Evolutionary conservation across 2,797 vertebrate genomes (phyloP).

Genomic region (Mionectes olivaceus): DNA sequence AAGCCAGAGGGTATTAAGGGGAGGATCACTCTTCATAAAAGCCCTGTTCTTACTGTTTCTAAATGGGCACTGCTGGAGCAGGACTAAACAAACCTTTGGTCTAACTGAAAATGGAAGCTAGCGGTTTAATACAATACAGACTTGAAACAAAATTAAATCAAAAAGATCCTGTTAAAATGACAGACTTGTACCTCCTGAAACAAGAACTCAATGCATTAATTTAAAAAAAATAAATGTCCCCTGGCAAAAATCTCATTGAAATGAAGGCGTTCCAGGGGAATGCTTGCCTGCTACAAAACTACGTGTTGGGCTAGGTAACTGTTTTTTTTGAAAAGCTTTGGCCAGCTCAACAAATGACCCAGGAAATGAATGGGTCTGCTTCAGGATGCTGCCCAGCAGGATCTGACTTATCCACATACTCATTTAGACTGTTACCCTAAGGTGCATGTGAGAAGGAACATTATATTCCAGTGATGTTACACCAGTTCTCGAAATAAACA

Average conservation of each 20-base stretch:
- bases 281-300: neutral
- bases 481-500: conserved; percentile 22
- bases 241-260: conserved; percentile 26
- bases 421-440: neutral
- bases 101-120: neutral
- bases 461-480: neutral
- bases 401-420: neutral
- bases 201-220: neutral
- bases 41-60: neutral
- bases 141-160: conserved; percentile 28
- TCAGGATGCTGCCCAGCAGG: neutral
- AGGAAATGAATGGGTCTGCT: neutral
- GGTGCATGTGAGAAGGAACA: neutral
- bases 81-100: neutral
- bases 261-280: neutral
- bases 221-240: neutral
- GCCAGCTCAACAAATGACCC: neutral
- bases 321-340: neutral
- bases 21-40: neutral
- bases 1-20: neutral
- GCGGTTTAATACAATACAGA: neutral
- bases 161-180: neutral
- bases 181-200: conserved; percentile 8
- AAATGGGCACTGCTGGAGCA: neutral
- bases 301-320: neutral